Conservation (phyloP, 2,113 vertebrate genomes). For the Channa maculata region DNA sequence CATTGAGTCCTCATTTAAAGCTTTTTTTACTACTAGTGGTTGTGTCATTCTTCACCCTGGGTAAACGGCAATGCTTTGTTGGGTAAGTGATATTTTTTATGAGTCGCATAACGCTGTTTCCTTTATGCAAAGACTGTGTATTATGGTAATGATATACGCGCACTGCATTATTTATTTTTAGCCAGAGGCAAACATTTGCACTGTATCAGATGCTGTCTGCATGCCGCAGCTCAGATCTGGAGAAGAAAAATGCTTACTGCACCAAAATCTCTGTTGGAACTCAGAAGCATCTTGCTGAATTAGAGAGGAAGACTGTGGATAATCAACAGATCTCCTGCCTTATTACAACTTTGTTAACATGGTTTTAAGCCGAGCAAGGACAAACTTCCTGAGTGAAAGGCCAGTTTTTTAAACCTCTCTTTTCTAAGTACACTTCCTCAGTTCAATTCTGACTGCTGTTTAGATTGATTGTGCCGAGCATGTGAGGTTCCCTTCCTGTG, state of each 20-base stretch:
- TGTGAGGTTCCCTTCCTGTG: constrained; percentile 25
- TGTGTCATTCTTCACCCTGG: constrained; percentile 22
- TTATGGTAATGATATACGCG: constrained; percentile 72
- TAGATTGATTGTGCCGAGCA: constrained; percentile 50
- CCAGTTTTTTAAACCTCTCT: constrained; percentile 31
- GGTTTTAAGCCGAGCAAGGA: constrained; percentile 24
- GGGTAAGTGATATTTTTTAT: constrained; percentile 57
- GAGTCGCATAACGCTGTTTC: constrained; percentile 55
- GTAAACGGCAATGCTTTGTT: constrained; percentile 22
- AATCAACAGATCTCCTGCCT: constrained; percentile 32
- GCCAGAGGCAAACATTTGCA: constrained; percentile 67
- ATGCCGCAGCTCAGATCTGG: constrained; percentile 40
- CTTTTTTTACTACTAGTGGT: background rate
- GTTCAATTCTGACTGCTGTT: constrained; percentile 34
- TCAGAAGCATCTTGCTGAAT: constrained; percentile 30
- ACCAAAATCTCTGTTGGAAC: constrained; percentile 30
- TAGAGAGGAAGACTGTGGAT: constrained; percentile 32
- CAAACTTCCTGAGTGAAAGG: constrained; percentile 35
- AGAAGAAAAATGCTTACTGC: constrained; percentile 50
- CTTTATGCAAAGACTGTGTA: constrained; percentile 64
- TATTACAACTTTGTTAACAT: constrained; percentile 43
- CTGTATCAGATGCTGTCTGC: constrained; percentile 51
- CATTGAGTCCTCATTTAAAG: background rate
- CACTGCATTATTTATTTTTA: constrained; percentile 72
- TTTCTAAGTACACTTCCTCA: constrained; percentile 20